phyloP scores from a whole-genome alignment of 2,797 vertebrate genomes.

The Discoglossus pictus region DNA sequence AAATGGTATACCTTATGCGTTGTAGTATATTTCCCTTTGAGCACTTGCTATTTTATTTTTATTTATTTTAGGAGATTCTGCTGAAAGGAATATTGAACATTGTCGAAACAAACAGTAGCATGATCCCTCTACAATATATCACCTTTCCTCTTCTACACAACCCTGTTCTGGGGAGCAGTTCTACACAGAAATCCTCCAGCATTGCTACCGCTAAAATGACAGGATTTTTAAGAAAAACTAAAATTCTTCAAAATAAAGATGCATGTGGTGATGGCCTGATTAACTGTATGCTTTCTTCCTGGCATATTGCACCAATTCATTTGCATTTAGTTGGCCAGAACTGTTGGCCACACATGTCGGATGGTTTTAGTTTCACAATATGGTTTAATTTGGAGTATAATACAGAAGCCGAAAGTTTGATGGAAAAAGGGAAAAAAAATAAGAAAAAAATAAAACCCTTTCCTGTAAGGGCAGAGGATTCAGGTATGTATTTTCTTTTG shows the following conservation, averaged over 20 bases:
- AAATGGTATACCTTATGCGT: too few species aligned
- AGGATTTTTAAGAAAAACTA: slow-evolving; percentile 75
- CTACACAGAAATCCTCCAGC: slow-evolving; percentile 67
- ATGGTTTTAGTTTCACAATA: slow-evolving; percentile 89
- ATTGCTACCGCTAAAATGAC: slow-evolving; percentile 66
- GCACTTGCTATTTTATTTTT: not conserved
- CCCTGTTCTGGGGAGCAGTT: slow-evolving; percentile 55
- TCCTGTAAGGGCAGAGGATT: slow-evolving; percentile 65
- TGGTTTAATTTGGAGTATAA: slow-evolving; percentile 79
- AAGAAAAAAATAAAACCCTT: slow-evolving; percentile 60
- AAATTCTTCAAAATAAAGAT: slow-evolving; percentile 75
- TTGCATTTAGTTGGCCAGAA: slow-evolving; percentile 91
- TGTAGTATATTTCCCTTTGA: too few species aligned
- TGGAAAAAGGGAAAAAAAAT: slow-evolving; percentile 68
- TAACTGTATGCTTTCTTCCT: slow-evolving; percentile 82
- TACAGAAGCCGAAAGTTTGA: slow-evolving; percentile 60
- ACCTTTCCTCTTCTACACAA: slow-evolving; percentile 79
- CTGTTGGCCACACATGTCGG: slow-evolving; percentile 97
- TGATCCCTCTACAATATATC: slow-evolving; percentile 85
- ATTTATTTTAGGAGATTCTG: slow-evolving; percentile 80
- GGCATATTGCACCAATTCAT: slow-evolving; percentile 88
- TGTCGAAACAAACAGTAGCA: slow-evolving; percentile 76
- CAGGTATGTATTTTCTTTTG: slow-evolving; percentile 62
- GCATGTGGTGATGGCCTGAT: slow-evolving; percentile 65
- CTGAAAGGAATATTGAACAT: slow-evolving; percentile 87